Percentiles rank a stretch among this genome's conserved stretches.
These are phyloP conservation scores for Cyanoliseus patagonus DNA, from an alignment of 2,113 vertebrate species.

Conservation along the genomic window DNA sequence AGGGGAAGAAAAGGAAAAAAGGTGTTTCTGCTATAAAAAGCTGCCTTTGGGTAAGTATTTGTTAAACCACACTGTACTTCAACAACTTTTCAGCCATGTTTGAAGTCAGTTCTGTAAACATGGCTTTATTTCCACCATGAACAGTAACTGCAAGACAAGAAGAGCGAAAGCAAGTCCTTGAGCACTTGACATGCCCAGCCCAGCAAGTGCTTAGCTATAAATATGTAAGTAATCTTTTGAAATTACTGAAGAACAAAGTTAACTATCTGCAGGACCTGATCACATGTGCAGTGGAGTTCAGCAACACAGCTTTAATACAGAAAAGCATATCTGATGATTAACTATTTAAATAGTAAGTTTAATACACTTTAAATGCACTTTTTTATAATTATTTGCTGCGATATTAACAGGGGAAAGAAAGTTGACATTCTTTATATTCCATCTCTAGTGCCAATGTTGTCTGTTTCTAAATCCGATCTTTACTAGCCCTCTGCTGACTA, in stretches of 20 bases:
- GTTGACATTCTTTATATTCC: background rate
- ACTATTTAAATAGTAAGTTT: background rate
- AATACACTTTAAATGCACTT: background rate
- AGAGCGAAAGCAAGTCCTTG: background rate
- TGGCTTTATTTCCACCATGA: background rate
- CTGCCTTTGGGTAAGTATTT: background rate
- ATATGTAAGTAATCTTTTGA: background rate
- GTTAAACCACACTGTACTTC: background rate
- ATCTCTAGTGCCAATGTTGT: background rate
- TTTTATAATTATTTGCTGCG: background rate
- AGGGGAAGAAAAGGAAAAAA: background rate
- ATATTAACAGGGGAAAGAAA: background rate
- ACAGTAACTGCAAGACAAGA: background rate
- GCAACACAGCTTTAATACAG: background rate
- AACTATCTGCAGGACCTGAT: background rate
- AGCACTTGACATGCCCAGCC: background rate
- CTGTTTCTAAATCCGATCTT: background rate
- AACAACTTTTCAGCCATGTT: background rate
- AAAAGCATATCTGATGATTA: background rate
- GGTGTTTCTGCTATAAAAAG: background rate
- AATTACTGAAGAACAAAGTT: background rate
- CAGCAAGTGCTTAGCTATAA: background rate
- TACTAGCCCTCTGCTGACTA: background rate
- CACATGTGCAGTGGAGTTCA: background rate
- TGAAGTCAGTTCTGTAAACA: background rate